Evolutionary conservation across 2,888 invertebrate species (phyloP).

Genomic region (Aphidius colemani): DNA sequence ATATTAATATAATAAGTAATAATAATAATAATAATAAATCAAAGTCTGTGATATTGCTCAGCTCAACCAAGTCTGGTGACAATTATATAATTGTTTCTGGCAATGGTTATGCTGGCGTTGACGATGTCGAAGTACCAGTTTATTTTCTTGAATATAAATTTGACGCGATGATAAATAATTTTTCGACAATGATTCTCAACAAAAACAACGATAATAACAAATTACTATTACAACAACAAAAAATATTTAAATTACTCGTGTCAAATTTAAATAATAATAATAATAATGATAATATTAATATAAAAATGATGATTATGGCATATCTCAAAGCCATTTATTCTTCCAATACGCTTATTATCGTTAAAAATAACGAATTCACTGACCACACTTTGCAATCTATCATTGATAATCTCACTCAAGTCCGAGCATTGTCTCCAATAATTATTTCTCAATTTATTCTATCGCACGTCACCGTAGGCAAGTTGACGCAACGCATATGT

Average conservation of each 20-base stretch:
- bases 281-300: too few relatives aligned
- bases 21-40: constrained; percentile 51
- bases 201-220: constrained; percentile 2
- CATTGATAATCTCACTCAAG: constrained; percentile 45
- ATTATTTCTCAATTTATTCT: constrained; percentile 33
- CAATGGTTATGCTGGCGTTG: constrained; percentile 41
- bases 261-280: not conserved
- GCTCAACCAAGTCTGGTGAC: constrained; percentile 58
- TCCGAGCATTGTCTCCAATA: constrained; percentile 45
- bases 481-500: constrained; percentile 59
- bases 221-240: too few relatives aligned
- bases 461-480: constrained; percentile 51
- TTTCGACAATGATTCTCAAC: constrained; percentile 6
- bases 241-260: too few relatives aligned
- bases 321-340: constrained; percentile 51
- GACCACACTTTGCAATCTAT: constrained; percentile 52
- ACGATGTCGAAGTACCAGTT: constrained; percentile 37
- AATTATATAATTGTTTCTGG: constrained; percentile 46
- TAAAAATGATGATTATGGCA: constrained; percentile 17
- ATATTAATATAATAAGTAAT: constrained; percentile 58
- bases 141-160: constrained; percentile 37
- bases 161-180: constrained; percentile 39
- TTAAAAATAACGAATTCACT: constrained; percentile 56
- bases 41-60: constrained; percentile 62
- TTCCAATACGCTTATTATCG: constrained; percentile 60